Percentiles rank a stretch among this genome's conserved stretches.
These are phyloP conservation scores for Spinus pinus DNA, from an alignment of 2,797 vertebrate genomes.

Conservation along the genomic window DNA sequence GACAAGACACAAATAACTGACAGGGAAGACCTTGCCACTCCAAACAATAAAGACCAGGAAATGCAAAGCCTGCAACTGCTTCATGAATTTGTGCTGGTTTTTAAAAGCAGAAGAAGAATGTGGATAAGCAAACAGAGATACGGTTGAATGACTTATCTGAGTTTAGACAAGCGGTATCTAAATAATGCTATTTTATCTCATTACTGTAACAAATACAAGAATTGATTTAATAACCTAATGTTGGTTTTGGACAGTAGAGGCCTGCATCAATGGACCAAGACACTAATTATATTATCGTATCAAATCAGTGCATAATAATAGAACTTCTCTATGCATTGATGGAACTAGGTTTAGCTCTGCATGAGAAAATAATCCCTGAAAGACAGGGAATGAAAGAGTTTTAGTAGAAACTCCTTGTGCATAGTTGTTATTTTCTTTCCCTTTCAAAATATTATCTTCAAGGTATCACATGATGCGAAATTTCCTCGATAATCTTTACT, in stretches of 20 bases:
- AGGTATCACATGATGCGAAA: not conserved
- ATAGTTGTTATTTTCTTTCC: not conserved
- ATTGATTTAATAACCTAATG: constrained; percentile 61
- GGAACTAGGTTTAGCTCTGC: not conserved
- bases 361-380: not conserved
- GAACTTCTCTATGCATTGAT: not conserved
- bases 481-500: not conserved
- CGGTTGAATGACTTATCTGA: constrained; percentile 9
- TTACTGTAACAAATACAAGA: not conserved
- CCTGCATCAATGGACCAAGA: constrained; percentile 23
- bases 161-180: constrained; percentile 40
- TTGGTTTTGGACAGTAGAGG: constrained; percentile 39
- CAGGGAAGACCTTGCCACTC: not conserved
- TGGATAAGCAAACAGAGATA: constrained; percentile 25
- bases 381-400: not conserved
- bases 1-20: not conserved
- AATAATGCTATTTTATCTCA: constrained; percentile 48
- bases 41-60: not conserved
- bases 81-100: not conserved
- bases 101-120: constrained; percentile 24
- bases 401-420: not conserved
- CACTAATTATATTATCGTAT: constrained; percentile 49
- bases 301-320: constrained; percentile 41
- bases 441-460: constrained; percentile 29
- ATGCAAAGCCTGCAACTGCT: not conserved